Evolutionary conservation across 1,140 invertebrate species (phyloP), one percentile per base, ranked within the genome.

Genomic region (Bombus terrestris): DNA sequence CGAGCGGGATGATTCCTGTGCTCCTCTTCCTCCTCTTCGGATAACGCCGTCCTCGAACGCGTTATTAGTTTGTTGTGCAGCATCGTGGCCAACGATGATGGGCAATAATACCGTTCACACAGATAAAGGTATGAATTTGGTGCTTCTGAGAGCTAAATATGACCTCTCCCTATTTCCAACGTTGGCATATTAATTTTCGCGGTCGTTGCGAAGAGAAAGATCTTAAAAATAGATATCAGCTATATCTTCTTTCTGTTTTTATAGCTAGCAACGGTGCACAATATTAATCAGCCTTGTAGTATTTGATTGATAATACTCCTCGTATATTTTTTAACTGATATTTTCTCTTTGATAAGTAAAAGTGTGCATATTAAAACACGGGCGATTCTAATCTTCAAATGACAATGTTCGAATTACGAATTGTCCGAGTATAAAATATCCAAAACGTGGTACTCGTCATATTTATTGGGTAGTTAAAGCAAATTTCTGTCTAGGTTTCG

Each of bases 51-150:
- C 69, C 39, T 28, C 81, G 35, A 43, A 69, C 69, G 62, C 25
- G 64, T 81, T 81, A 79, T 84, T 77, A 72, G 68, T 78, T 87
- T 64, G 81, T 64, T 53, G 66, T 15, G 32, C 41, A 22, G n/a
- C 41, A 68, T 28, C 47, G 43, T 47, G 78, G 78, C 32, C 41
- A 35, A 62, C 59, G 12, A 57, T 35, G 59, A 74, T 81, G 57
- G 68, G 15, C 47, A 47, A 81, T 80, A 71, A 59, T 43, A 47
- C 15, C 25, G 41, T 72, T 72, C 57, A 12, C 37, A 13, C n/a
- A 9, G 28, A 32, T 64, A 57, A 78, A 39, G 25, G 15, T 25
- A 68, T 32, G 47, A 82, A 66, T 82, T 78, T 13, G 28, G 13
- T 18, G 25, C 15, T 62, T 28, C 35, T 47, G 15, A 6, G 47